Evolutionary conservation across 2,113 vertebrate species (phyloP).

Genomic region (Donacobius atricapilla): DNA sequence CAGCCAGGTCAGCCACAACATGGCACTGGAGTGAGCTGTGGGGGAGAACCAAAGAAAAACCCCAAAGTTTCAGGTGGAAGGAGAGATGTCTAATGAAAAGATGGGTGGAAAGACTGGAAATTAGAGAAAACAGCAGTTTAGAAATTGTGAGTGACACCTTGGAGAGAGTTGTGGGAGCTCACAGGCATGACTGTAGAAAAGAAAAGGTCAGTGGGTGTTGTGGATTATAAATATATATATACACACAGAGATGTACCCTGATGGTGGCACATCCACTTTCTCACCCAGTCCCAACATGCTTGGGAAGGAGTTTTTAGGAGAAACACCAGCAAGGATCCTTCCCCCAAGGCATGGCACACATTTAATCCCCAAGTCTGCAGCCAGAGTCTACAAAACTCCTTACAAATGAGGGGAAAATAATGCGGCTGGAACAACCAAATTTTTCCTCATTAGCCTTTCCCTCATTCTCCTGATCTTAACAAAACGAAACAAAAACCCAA

Average conservation of each 20-base stretch:
- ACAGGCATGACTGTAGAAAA: background rate
- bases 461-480: background rate
- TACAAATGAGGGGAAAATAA: background rate
- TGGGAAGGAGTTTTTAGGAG: background rate
- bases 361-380: background rate
- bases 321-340: background rate
- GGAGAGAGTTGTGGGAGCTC: accelerated
- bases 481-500: background rate
- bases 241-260: background rate
- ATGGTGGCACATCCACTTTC: background rate
- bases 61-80: background rate
- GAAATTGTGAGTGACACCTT: background rate
- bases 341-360: background rate
- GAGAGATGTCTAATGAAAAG: background rate
- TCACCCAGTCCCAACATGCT: background rate
- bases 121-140: background rate
- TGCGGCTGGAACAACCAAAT: background rate
- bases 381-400: background rate
- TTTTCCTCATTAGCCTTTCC: background rate
- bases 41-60: background rate
- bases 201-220: background rate
- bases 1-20: background rate
- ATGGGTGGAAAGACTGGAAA: background rate
- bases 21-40: background rate
- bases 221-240: background rate